A percentile compares a stretch with the other conserved stretches of the same genome.
These are phyloP conservation scores for Delia radicum DNA, from an alignment of 1,140 invertebrate species.

Conservation along the genomic window DNA sequence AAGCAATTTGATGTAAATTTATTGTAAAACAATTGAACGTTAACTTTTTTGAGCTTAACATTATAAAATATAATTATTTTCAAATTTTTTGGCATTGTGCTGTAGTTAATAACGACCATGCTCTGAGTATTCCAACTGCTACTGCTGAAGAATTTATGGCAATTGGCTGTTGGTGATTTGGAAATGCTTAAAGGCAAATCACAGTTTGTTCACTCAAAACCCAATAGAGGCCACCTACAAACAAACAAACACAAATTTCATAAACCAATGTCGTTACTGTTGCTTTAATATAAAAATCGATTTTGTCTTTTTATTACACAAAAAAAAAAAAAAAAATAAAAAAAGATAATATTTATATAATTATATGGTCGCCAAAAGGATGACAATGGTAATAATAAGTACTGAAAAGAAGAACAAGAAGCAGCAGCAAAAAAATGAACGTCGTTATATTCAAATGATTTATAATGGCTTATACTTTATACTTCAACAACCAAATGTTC, in stretches of 20 bases:
- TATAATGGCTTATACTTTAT: constrained; percentile 4
- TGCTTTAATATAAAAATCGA: constrained; percentile 16
- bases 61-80: background rate
- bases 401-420: background rate
- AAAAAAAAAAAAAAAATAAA: background rate
- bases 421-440: background rate
- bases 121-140: background rate
- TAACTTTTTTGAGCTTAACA: background rate
- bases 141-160: constrained; percentile 9
- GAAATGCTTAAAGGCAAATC: constrained; percentile 15
- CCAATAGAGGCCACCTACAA: background rate
- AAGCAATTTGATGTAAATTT: too few relatives aligned
- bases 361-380: constrained; percentile 5
- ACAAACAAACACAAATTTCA: background rate
- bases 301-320: background rate
- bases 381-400: constrained; percentile 2
- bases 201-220: background rate
- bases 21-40: too few relatives aligned
- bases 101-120: background rate
- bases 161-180: constrained; percentile 16
- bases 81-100: too few relatives aligned
- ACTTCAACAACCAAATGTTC: background rate
- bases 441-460: constrained; percentile 12
- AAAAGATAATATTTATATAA: background rate
- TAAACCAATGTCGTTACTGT: background rate